Evolutionary conservation across 1,140 invertebrate species (phyloP), one percentile per base, ranked within the genome.

Genomic region (Rhynchophorus ferrugineus): DNA sequence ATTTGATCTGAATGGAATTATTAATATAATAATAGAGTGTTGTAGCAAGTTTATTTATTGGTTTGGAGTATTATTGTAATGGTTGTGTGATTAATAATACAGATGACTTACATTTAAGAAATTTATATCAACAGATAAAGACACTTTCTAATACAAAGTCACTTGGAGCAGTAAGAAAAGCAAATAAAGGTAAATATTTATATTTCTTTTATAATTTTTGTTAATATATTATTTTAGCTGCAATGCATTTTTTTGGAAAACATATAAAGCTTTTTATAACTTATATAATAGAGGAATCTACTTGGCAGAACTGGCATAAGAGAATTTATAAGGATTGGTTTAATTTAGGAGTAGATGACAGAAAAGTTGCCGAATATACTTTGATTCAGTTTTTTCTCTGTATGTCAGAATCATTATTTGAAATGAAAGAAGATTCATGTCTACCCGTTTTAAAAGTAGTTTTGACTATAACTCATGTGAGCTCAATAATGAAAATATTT

Each of bases 351-450:
- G 8, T 20, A 16, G 56, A 56, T 24, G 60, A 66, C 17, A 54
- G 53, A 44, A 58, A 61, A 55, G 39, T 49, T 6, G 70, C 58
- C 9, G 55, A 60, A 18, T 13, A 34, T 8, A 61, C 64, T 3
- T 46, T 74, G 11, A 64, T 57, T 61, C 43, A 35, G 8, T 71
- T 71, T 54, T 72, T 73, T 20, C 46, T 44, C 55, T 37, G 52
- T 33, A 57, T 75, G 3, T 64, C 63, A 13, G 34, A 48, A 1
- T 36, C 57, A 50, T 43, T 20, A 39, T 61, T 19, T 29, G 57
- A 36, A 58, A 48, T 52, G 17, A 35, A 39, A 14, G 46, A 52
- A 36, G 21, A 21, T 34, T 7, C 39, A 13, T 48, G 42, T 22
- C 36, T 44, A 24, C 21, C 49, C 2, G 47, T 68, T 52, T 60